Percentiles rank a stretch among this genome's conserved stretches.
These are phyloP conservation scores for Monochamus saltuarius DNA, from an alignment of 1,140 invertebrate species.

Conservation along the genomic window DNA sequence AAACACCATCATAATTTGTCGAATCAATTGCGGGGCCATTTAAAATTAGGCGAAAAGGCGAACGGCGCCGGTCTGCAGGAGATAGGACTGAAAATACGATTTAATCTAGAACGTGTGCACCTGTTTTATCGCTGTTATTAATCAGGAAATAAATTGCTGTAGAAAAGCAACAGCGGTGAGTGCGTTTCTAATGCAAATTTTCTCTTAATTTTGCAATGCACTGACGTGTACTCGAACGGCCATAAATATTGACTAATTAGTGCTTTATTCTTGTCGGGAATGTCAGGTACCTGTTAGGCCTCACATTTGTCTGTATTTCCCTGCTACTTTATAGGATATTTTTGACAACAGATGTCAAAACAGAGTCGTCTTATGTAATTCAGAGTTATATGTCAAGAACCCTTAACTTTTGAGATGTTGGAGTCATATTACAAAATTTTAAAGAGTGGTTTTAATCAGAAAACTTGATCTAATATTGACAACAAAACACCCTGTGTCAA, in stretches of 20 bases:
- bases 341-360: too few species aligned
- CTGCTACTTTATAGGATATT: too few species aligned
- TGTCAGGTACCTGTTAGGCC: slow-evolving; percentile 9
- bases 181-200: slow-evolving; percentile 41
- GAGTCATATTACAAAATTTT: too few species aligned
- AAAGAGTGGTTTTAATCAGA: too few species aligned
- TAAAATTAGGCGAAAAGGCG: slow-evolving; percentile 2
- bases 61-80: not conserved
- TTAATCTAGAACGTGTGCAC: slow-evolving; percentile 44
- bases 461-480: too few species aligned
- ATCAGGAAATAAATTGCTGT: slow-evolving; percentile 45
- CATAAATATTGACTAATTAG: slow-evolving; percentile 25
- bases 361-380: too few species aligned
- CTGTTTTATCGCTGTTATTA: slow-evolving; percentile 45
- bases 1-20: slow-evolving; percentile 2
- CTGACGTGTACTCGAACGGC: not conserved
- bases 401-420: too few species aligned
- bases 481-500: too few species aligned
- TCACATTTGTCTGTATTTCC: too few species aligned
- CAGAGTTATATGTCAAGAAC: too few species aligned
- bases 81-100: slow-evolving; percentile 38
- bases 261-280: slow-evolving; percentile 15
- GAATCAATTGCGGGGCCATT: not conserved
- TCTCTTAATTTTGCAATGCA: slow-evolving; percentile 32
- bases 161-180: slow-evolving; percentile 32